Evolutionary conservation across 1,140 invertebrate species (phyloP), one percentile per base, ranked within the genome.

Genomic region (Nasonia giraulti): DNA sequence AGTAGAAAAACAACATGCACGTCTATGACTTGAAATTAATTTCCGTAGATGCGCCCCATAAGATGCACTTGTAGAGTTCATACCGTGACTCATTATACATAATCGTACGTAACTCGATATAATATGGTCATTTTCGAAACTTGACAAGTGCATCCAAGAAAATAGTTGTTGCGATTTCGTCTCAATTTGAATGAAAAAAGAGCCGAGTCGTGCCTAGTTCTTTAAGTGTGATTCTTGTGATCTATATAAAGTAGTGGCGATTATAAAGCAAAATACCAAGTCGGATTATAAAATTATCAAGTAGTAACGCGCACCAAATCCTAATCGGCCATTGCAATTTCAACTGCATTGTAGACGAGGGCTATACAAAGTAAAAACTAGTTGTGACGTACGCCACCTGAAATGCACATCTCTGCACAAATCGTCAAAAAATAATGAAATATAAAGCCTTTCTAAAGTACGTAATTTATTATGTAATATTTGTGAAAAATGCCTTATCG

Each of bases 381-480:
- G 17, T 40, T 17, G 31, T 44, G 37, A n/a, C 73, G 20, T 40
- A n/a, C 20, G 37, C 33, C 31, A 75, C 11, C 14, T 75, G 4
- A 75, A 75, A 40, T 75, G 37, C 73, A 75, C 37, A 40, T 75
- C 14, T 33, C 33, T 0, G 33, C 17, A 31, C 33, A 20, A 37
- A 11, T 31, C 73, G 37, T 75, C 11, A 71, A 33, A 27, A 71
- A 75, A n/a, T 75, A 75, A 75, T 37, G 44, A 40, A 14, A 74
- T 2, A 40, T 44, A 75, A 44, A 31, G 69, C 69, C 69, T 71
- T 71, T 71, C 31, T 71, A 31, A 12, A 31, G 23, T 71, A 71
- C 23, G 23, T 31, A 71, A 71, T 71, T 27, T 0, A 31, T 71
- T 27, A 33, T 71, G 14, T 71, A 71, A 33, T 33, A 71, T 71